phyloP scores from a whole-genome alignment of 2,888 invertebrate genomes.

The Ochropleura leucogaster region DNA sequence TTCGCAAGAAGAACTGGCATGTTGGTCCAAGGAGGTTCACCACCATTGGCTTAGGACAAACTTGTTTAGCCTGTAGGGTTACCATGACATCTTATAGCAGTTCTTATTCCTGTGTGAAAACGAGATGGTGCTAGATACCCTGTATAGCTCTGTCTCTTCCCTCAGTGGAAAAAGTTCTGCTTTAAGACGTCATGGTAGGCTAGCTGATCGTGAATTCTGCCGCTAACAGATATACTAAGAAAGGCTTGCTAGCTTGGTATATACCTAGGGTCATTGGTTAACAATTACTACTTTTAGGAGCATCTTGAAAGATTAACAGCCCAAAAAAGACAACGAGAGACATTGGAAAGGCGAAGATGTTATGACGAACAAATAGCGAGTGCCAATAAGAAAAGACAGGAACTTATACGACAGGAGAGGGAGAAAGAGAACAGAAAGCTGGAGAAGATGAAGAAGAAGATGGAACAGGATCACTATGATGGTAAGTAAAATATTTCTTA shows the following conservation, averaged over 20 bases:
- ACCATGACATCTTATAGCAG: too few species aligned
- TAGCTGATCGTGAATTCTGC: background rate
- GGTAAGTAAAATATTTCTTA: conserved; percentile 67
- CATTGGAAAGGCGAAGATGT: conserved; percentile 77
- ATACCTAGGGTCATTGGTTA: background rate
- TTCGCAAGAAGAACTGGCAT: too few species aligned
- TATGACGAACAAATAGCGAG: conserved; percentile 86
- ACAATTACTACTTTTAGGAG: conserved; percentile 74
- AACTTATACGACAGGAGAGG: conserved; percentile 77
- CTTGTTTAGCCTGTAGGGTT: too few species aligned
- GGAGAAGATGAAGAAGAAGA: conserved; percentile 81
- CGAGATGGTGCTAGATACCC: too few species aligned
- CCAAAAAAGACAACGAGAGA: conserved; percentile 77
- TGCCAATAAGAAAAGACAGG: conserved; percentile 79
- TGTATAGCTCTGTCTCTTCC: too few species aligned
- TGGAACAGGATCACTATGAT: conserved; percentile 84
- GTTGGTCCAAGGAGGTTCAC: too few species aligned
- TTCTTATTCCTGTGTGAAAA: too few species aligned
- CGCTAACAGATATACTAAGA: background rate
- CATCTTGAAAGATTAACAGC: conserved; percentile 74
- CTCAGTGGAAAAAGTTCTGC: too few species aligned
- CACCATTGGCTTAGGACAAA: background rate
- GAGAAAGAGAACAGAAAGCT: conserved; percentile 81
- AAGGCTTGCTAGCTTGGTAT: background rate
- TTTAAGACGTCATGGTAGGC: too few species aligned